Conservation (phyloP, 2,797 vertebrate species). For the Tolypeutes matacus region DNA sequence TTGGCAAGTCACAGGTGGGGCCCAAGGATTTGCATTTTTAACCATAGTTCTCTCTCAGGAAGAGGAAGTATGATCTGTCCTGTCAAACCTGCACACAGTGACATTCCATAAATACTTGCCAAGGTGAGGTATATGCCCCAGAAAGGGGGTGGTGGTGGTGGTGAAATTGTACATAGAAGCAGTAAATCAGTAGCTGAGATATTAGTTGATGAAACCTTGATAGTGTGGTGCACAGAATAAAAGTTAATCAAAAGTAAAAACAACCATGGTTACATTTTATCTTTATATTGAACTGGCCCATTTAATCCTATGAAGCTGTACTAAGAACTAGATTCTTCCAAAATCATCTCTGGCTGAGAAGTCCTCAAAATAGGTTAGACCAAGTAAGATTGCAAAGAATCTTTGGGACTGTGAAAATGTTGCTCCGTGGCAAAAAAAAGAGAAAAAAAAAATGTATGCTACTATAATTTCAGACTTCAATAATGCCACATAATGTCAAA, state of each 20-base stretch:
- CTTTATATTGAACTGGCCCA: not conserved
- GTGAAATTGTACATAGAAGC: not conserved
- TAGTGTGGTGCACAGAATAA: not conserved
- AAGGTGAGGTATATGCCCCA: not conserved
- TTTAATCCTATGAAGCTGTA: conserved; percentile 15
- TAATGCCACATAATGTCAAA: conserved; percentile 79
- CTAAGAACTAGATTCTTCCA: conserved; percentile 21
- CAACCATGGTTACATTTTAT: not conserved
- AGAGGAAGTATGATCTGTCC: not conserved
- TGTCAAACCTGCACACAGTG: not conserved
- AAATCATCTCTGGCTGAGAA: conserved; percentile 47
- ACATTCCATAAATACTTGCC: not conserved
- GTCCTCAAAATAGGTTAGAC: conserved; percentile 45
- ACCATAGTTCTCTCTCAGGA: not conserved
- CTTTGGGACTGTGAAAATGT: not conserved
- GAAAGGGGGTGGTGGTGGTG: no score
- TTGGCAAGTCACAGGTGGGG: not conserved
- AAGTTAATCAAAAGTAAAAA: conserved; percentile 40
- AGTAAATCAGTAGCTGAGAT: not conserved
- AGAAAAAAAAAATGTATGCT: not conserved
- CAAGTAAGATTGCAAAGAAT: not conserved
- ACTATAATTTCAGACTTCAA: conserved; percentile 75
- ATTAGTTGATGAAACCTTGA: not conserved
- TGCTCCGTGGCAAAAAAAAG: conserved; percentile 53
- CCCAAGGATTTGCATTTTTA: not conserved